These are phyloP conservation scores for Helobdella robusta DNA, from an alignment of 2,888 invertebrate species.

Conservation along the genomic window DNA sequence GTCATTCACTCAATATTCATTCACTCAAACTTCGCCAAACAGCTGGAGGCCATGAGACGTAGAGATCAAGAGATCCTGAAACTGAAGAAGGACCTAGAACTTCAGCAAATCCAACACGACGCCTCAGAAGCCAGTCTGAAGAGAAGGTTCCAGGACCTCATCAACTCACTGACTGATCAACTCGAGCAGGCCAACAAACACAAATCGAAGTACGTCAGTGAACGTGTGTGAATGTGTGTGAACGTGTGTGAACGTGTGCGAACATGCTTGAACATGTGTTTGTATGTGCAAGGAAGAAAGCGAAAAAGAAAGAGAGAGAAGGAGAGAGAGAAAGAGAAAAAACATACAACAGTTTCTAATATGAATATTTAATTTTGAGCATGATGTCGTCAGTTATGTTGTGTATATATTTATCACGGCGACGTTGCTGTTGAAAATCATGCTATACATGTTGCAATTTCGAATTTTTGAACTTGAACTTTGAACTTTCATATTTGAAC, in stretches of 20 bases:
- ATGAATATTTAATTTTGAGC: too few species aligned
- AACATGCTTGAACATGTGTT: neutral
- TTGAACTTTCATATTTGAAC: too few species aligned
- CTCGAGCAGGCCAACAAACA: slow-evolving; percentile 87
- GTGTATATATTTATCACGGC: too few species aligned
- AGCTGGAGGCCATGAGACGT: slow-evolving; percentile 98
- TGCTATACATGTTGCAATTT: too few species aligned
- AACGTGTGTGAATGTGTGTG: neutral
- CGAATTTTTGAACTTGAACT: too few species aligned
- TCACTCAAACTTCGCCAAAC: slow-evolving; percentile 35
- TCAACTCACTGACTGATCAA: slow-evolving; percentile 97
- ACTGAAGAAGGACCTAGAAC: slow-evolving; percentile 93
- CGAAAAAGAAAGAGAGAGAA: too few species aligned
- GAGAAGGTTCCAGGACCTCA: slow-evolving; percentile 95
- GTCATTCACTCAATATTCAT: neutral
- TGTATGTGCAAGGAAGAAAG: too few species aligned
- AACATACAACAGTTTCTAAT: too few species aligned
- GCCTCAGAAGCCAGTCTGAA: slow-evolving; percentile 89
- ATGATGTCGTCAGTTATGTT: too few species aligned
- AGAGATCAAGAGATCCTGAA: slow-evolving; percentile 92
- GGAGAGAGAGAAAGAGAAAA: too few species aligned
- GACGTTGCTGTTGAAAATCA: too few species aligned
- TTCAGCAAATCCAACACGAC: slow-evolving; percentile 94
- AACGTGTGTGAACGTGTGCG: neutral
- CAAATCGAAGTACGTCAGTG: slow-evolving; percentile 20